Evolutionary conservation across 2,797 vertebrate genomes (phyloP), one percentile per base, ranked within the genome.

Genomic region (Lithobates pipiens): DNA sequence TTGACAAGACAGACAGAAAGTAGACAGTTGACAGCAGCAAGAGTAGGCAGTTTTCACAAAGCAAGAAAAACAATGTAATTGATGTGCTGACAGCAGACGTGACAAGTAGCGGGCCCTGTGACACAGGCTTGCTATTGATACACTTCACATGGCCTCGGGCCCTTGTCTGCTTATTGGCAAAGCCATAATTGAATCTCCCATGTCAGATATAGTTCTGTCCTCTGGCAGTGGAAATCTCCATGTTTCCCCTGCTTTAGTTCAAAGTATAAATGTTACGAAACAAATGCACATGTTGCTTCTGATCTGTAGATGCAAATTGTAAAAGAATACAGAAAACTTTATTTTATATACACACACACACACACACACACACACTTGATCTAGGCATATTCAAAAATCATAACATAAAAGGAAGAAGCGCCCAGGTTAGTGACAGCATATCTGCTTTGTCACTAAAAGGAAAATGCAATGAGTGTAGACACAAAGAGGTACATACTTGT

Each of bases 171-270:
- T 77, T 78, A 83, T 83, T 83, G 80, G 79, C 50, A 82, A 82
- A 44, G 32, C 69, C 18, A 21, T 82, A 86, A 83, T 83, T 79
- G 61, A 78, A 74, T 83, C 83, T 86, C 70, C 80, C 5, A 73
- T 83, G 85, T 83, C 85, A 79, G 76, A 78, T 79, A 74, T 46
- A 65, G 69, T 75, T 25, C 8, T 75, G 76, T 78, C 85, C 70
- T 83, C 76, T 32, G 27, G 76, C 80, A 46, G 80, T 72, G 63
- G 70, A 86, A 77, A 82, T 77, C 73, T 76, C 63, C 77, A 36
- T n/a, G 46, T 34, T 46, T 23, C 65, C 44, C 46, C n/a, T 71
- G 29, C 82, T 29, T 71, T 63, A 84, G 42, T 25, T 29, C 42
- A 57, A 61, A 27, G 79, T 63, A 69, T 73, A 82, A 82, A 73